A percentile compares a stretch with the other conserved stretches of the same genome.
Evolutionary conservation across 2,888 invertebrate species (phyloP).

Genomic region (Diplolepis rosae): DNA sequence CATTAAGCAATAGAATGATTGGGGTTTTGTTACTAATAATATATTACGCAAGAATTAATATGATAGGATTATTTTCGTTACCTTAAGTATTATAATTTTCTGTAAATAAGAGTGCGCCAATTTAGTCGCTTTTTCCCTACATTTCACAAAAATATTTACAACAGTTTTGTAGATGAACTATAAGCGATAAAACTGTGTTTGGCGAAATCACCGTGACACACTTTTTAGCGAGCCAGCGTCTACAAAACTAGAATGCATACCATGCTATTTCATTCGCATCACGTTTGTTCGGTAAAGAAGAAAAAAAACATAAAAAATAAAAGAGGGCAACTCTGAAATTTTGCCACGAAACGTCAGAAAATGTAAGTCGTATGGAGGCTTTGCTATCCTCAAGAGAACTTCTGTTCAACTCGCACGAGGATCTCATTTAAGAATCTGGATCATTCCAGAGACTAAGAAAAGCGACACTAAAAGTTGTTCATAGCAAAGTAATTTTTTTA

Average conservation of each 20-base stretch:
- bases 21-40: no score
- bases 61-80: no score
- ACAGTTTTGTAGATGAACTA: background rate
- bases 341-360: slow-evolving; percentile 17
- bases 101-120: no score
- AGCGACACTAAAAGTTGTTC: background rate
- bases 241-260: slow-evolving; percentile 37
- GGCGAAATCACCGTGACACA: slow-evolving; percentile 45
- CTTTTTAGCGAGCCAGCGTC: slow-evolving; percentile 40
- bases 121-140: no score
- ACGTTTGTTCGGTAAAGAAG: slow-evolving; percentile 34
- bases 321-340: slow-evolving; percentile 17
- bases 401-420: slow-evolving; percentile 3
- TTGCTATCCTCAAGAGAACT: slow-evolving; percentile 32
- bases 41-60: no score
- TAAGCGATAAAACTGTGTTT: slow-evolving; percentile 47
- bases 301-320: background rate
- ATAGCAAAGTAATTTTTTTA: background rate
- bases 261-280: slow-evolving; percentile 37
- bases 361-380: slow-evolving; percentile 30
- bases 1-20: no score
- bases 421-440: slow-evolving; percentile 4
- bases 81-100: no score
- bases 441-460: background rate
- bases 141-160: background rate